Evolutionary conservation across 1,140 invertebrate species (phyloP).

Genomic region (Pogonomyrmex barbatus): DNA sequence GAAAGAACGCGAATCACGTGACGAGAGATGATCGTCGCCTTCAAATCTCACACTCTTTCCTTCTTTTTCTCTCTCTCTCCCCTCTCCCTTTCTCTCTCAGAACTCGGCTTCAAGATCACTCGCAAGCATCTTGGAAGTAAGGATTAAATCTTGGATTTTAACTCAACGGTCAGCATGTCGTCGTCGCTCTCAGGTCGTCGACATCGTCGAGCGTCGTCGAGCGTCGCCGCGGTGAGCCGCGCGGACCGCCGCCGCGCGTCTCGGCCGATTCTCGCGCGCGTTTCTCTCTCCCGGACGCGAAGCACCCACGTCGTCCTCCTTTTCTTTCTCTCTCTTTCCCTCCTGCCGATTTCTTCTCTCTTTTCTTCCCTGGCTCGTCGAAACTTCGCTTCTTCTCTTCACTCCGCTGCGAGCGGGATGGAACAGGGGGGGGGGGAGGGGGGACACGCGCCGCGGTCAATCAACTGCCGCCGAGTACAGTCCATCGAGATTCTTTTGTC

Average conservation of each 20-base stretch:
- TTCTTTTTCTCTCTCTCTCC: neutral
- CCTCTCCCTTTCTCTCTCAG: neutral
- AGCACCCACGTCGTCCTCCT: neutral
- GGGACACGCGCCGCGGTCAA: slow-evolving; percentile 74
- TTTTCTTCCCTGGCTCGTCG: neutral
- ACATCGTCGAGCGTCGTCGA: slow-evolving; percentile 25
- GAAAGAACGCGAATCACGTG: slow-evolving; percentile 73
- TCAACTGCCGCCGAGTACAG: slow-evolving; percentile 76
- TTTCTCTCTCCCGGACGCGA: neutral
- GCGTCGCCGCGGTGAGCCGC: neutral
- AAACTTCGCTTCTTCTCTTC: neutral
- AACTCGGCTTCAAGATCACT: neutral
- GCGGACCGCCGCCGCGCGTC: neutral
- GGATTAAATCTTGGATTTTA: neutral
- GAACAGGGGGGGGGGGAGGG: neutral
- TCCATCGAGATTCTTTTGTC: slow-evolving; percentile 73
- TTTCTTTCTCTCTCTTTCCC: no score
- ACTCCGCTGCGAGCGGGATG: neutral
- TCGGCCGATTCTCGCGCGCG: neutral
- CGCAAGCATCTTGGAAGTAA: neutral
- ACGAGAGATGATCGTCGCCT: slow-evolving; percentile 60
- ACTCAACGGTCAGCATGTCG: neutral
- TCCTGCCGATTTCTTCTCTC: no score
- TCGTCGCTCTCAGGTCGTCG: neutral
- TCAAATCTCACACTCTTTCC: slow-evolving; percentile 8